Evolutionary conservation across 2,797 vertebrate genomes (phyloP).

Genomic region (Lacerta agilis): DNA sequence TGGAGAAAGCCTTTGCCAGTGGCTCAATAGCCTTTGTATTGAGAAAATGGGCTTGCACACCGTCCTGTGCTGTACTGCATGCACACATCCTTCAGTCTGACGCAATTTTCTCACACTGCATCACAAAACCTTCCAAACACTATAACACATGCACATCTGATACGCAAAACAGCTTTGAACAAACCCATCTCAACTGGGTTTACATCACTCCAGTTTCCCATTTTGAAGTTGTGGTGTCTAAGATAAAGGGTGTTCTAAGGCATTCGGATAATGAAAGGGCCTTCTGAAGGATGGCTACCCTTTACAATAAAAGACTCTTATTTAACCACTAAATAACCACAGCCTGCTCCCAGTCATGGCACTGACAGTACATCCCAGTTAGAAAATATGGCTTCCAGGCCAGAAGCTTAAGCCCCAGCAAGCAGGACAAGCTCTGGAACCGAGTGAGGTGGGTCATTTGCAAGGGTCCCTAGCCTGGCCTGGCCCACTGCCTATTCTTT

Average conservation of each 20-base stretch:
- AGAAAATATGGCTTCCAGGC: neutral
- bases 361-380: neutral
- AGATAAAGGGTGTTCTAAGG: neutral
- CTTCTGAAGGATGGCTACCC: neutral
- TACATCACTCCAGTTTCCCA: neutral
- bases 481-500: neutral
- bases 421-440: neutral
- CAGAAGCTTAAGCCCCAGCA: neutral
- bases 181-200: neutral
- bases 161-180: neutral
- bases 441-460: neutral
- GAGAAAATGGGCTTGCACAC: neutral
- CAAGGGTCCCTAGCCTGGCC: neutral
- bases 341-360: neutral
- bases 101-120: neutral
- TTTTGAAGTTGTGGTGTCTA: neutral
- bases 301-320: neutral
- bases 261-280: neutral
- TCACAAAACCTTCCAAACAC: neutral
- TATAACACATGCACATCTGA: neutral
- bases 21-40: too few species aligned
- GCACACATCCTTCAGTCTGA: neutral
- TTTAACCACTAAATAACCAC: neutral
- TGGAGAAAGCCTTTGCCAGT: neutral
- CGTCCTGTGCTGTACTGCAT: neutral